Percentiles rank a stretch among this genome's conserved stretches.
Evolutionary conservation across 2,888 invertebrate genomes (phyloP).

Genomic region (Chelonus formosanus): DNA sequence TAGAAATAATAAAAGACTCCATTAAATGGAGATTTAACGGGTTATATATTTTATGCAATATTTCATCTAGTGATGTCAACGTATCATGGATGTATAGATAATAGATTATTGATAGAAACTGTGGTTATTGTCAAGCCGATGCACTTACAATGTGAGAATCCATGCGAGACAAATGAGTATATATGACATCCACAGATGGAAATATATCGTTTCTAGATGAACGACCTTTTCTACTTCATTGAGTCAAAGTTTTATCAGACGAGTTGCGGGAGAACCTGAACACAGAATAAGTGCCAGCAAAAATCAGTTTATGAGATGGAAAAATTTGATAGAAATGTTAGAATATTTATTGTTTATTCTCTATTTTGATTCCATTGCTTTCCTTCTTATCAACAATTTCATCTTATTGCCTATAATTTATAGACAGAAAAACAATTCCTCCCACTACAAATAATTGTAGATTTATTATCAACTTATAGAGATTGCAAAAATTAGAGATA

Average conservation of each 20-base stretch:
- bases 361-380: slow-evolving; percentile 1
- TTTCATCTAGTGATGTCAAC: slow-evolving; percentile 4
- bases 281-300: slow-evolving; percentile 26
- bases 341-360: slow-evolving; percentile 10
- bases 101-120: slow-evolving; percentile 17
- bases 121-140: slow-evolving; percentile 13
- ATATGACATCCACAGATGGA: slow-evolving; percentile 31
- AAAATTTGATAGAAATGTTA: slow-evolving; percentile 54
- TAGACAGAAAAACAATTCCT: too few species aligned
- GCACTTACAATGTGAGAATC: slow-evolving; percentile 19
- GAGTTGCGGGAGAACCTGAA: slow-evolving; percentile 23
- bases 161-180: slow-evolving; percentile 24
- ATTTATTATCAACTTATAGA: too few species aligned
- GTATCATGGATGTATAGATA: neutral
- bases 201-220: slow-evolving; percentile 34
- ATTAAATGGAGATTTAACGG: neutral
- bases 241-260: slow-evolving; percentile 27
- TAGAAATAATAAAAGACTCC: too few species aligned
- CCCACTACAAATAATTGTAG: too few species aligned
- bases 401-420: too few species aligned
- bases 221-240: slow-evolving; percentile 31
- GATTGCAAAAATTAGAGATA: too few species aligned
- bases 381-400: too few species aligned
- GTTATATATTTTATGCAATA: neutral
- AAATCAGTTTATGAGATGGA: slow-evolving; percentile 50